phyloP scores from a whole-genome alignment of 2,113 vertebrate species.

The Trachemys scripta region DNA sequence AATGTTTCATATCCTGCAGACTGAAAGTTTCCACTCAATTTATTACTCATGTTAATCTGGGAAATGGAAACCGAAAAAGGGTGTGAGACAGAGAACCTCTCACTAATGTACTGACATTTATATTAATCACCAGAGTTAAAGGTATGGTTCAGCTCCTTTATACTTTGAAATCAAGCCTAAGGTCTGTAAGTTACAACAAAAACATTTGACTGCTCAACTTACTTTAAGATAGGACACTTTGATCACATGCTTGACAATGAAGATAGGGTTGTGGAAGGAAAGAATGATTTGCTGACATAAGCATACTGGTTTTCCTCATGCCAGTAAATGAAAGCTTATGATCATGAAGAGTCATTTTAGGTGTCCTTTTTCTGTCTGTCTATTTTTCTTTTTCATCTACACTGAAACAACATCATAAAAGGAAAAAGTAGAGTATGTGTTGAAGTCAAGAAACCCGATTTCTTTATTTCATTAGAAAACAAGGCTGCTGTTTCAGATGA shows the following conservation, averaged over 20 bases:
- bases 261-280: slow-evolving; percentile 4
- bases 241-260: slow-evolving; percentile 50
- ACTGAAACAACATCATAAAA: slow-evolving; percentile 18
- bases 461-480: slow-evolving; percentile 56
- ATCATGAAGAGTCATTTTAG: slow-evolving; percentile 15
- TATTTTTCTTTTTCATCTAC: slow-evolving; percentile 52
- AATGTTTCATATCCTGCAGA: neutral
- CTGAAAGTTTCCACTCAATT: neutral
- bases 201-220: neutral
- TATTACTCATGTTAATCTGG: neutral
- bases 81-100: neutral
- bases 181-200: slow-evolving; percentile 21
- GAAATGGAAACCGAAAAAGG: neutral
- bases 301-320: slow-evolving; percentile 26
- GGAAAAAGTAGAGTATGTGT: neutral
- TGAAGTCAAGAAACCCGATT: slow-evolving; percentile 45
- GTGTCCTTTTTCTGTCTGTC: slow-evolving; percentile 29
- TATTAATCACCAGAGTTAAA: slow-evolving; percentile 43
- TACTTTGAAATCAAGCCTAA: slow-evolving; percentile 60
- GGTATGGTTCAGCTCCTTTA: neutral
- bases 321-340: slow-evolving; percentile 51
- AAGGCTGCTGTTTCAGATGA: slow-evolving; percentile 53
- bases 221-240: slow-evolving; percentile 48
- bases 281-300: slow-evolving; percentile 43
- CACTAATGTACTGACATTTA: neutral